These are phyloP conservation scores for Machimus atricapillus DNA, from an alignment of 2,888 invertebrate genomes.

Conservation along the genomic window DNA sequence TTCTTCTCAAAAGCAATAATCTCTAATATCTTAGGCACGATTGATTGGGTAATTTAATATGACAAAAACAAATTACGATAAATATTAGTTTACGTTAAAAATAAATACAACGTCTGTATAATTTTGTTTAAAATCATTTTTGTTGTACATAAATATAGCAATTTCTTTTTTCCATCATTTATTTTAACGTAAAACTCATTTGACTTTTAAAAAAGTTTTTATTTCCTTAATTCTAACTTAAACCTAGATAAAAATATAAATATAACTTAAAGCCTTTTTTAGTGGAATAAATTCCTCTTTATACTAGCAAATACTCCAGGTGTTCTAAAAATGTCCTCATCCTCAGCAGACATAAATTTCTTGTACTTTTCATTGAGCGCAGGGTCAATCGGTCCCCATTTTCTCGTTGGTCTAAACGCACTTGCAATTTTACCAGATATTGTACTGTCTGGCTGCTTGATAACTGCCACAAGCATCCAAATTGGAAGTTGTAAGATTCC, in stretches of 20 bases:
- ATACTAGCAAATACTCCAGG: constrained; percentile 53
- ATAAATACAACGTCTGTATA: too few relatives aligned
- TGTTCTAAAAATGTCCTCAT: constrained; percentile 52
- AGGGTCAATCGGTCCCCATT: constrained; percentile 68
- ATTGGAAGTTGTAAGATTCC: constrained; percentile 65
- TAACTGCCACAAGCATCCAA: constrained; percentile 57
- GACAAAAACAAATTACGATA: too few relatives aligned
- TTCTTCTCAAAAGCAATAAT: too few relatives aligned
- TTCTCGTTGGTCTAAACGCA: constrained; percentile 64
- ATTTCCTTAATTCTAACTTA: neutral
- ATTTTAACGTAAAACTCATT: too few relatives aligned
- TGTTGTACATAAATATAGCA: too few relatives aligned
- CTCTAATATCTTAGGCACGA: too few relatives aligned
- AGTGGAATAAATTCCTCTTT: constrained; percentile 57
- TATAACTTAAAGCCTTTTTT: neutral
- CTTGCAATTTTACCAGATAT: constrained; percentile 57
- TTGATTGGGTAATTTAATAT: too few relatives aligned
- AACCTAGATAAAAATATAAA: neutral
- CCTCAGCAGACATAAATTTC: constrained; percentile 58
- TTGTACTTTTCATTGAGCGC: constrained; percentile 65
- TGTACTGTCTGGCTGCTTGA: constrained; percentile 55
- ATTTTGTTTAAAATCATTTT: too few relatives aligned
- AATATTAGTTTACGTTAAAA: too few relatives aligned
- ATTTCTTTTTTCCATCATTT: too few relatives aligned
- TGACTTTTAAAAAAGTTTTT: neutral